Percentiles rank a stretch among this genome's conserved stretches.
These are phyloP conservation scores for Pterophyllum scalare DNA, from an alignment of 2,113 vertebrate genomes.

Conservation along the genomic window DNA sequence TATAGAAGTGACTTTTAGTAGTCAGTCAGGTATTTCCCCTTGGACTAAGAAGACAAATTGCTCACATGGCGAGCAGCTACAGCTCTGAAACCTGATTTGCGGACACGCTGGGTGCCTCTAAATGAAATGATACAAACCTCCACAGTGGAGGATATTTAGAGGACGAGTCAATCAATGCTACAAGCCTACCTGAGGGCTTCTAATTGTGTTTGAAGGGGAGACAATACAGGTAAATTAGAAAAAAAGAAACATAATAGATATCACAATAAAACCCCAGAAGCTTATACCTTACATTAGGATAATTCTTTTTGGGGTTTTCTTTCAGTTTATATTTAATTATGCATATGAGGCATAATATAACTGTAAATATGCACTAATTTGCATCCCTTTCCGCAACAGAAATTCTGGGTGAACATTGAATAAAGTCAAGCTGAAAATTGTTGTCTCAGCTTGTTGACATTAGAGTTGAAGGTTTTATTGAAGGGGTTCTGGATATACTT, in stretches of 20 bases:
- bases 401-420: not conserved
- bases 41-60: constrained; percentile 25
- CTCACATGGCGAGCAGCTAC: constrained; percentile 2
- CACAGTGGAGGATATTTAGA: constrained; percentile 1
- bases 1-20: constrained; percentile 23
- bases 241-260: not conserved
- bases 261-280: not conserved
- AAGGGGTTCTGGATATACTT: not conserved
- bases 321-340: not conserved
- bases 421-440: not conserved
- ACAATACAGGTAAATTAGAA: too few relatives aligned
- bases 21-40: constrained; percentile 35
- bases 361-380: not conserved
- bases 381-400: not conserved
- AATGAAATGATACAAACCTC: constrained; percentile 34
- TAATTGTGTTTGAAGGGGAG: constrained; percentile 2
- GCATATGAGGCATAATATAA: not conserved
- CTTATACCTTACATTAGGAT: not conserved
- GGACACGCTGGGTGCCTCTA: not conserved
- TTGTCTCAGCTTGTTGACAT: not conserved
- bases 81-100: constrained; percentile 40
- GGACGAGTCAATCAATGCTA: not conserved
- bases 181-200: not conserved
- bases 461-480: not conserved
- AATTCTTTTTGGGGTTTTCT: not conserved